Percentiles rank a stretch among this genome's conserved stretches.
These are phyloP conservation scores for Zaprionus obscuricornis DNA, from an alignment of 2,888 invertebrate species.

Conservation along the genomic window DNA sequence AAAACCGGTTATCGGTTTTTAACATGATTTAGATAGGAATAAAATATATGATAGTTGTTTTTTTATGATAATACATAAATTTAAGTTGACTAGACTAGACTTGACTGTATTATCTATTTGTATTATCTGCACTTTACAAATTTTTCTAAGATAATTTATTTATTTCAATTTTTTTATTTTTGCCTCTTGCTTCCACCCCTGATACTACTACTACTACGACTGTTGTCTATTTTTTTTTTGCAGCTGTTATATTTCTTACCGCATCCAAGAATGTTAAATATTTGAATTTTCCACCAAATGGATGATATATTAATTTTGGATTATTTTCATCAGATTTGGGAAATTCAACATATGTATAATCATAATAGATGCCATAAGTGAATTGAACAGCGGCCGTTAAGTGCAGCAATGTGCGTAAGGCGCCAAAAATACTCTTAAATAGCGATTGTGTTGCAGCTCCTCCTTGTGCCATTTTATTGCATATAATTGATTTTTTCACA, in stretches of 20 bases:
- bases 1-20: constrained; percentile 44
- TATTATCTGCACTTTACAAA: too few species aligned
- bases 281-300: constrained; percentile 91
- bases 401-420: constrained; percentile 83
- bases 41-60: too few species aligned
- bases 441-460: constrained; percentile 51
- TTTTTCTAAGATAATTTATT: too few species aligned
- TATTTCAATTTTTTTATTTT: too few species aligned
- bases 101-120: too few species aligned
- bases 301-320: constrained; percentile 55
- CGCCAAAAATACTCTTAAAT: constrained; percentile 74
- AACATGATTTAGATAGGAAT: constrained; percentile 18
- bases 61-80: constrained; percentile 1
- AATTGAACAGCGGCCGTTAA: constrained; percentile 88
- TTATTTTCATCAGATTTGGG: constrained; percentile 82
- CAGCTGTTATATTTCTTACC: too few species aligned
- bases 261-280: constrained; percentile 87
- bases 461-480: constrained; percentile 49
- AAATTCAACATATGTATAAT: constrained; percentile 86
- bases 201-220: too few species aligned
- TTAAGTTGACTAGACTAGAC: too few species aligned
- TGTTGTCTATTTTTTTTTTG: too few species aligned
- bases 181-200: too few species aligned
- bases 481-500: constrained; percentile 66
- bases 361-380: constrained; percentile 88